Evolutionary conservation across 1,140 invertebrate genomes (phyloP).

Genomic region (Trichomalopsis sarcophagae): DNA sequence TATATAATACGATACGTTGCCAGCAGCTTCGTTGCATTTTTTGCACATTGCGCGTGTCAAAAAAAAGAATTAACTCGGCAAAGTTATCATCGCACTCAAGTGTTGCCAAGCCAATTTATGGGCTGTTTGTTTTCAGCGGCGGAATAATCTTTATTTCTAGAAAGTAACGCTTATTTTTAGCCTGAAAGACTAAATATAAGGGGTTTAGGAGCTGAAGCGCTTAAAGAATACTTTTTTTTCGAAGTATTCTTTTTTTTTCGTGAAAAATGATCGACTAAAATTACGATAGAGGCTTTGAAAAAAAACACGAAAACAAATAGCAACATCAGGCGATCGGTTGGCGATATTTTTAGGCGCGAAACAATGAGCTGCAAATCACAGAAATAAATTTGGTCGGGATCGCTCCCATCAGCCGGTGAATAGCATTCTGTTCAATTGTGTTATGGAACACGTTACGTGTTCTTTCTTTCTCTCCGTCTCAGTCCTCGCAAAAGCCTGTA

Average conservation of each 20-base stretch:
- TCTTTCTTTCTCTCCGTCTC: neutral
- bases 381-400: slow-evolving; percentile 6
- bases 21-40: neutral
- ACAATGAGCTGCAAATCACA: neutral
- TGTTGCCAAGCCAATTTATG: neutral
- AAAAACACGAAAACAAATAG: neutral
- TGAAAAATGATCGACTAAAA: neutral
- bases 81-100: neutral
- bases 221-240: too few species aligned
- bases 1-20: neutral
- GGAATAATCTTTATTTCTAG: neutral
- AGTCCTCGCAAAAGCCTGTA: neutral
- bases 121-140: neutral
- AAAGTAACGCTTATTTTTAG: neutral
- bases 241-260: neutral
- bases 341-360: neutral
- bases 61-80: slow-evolving; percentile 13
- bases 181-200: neutral
- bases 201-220: neutral
- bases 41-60: neutral
- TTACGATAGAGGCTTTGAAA: neutral
- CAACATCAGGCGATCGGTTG: neutral
- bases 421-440: slow-evolving; percentile 11
- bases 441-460: slow-evolving; percentile 18
- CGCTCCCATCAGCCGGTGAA: neutral